Evolutionary conservation across 1,140 invertebrate species (phyloP), one percentile per base, ranked within the genome.

Genomic region (Lanistes nyassanus): DNA sequence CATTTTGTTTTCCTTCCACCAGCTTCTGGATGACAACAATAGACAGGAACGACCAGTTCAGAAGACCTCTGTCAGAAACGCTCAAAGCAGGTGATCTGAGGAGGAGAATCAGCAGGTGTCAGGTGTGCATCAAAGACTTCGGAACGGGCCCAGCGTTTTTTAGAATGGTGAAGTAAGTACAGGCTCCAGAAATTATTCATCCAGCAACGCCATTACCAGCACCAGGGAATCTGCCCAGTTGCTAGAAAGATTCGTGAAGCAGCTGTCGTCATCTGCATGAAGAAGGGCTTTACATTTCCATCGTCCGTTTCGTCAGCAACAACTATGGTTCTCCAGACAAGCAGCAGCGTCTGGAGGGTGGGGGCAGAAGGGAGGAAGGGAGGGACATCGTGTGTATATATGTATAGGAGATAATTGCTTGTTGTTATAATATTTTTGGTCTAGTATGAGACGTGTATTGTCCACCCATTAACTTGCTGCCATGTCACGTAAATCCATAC

Each of bases 11-110:
- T 23, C 31, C 3, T 70, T 26, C 94, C 97, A 85, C 29, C 74
- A 98, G 96, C 88, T 99, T 99, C 92, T 99, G 98, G 98, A 91
- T 99, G 85, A 95, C 97, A 16, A 98, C 96, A 3, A 95, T 99
- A 80, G 96, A 98, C 80, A 66, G 72, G 13, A 92, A 94, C 51
- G 88, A 92, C 74, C 92, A 96, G 77, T 99, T 99, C 90, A 84
- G 90, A 79, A 92, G 90, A 84, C 98, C 98, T 6, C 90, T 94
- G 80, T 93, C 94, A 84, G 93, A 97, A 89, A 99, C 98, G n/a
- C 91, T 99, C 31, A 99, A 99, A 91, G 93, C 95, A 58, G 97
- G 96, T 70, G 93, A 93, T 85, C 90, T 97, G 66, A 91, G 94
- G 65, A 92, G 93, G 51, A 91, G 94, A 87, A 94, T 99, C 66